A percentile compares a stretch with the other conserved stretches of the same genome.
phyloP scores from a whole-genome alignment of 2,888 invertebrate genomes.

The Stenoptilia bipunctidactyla region DNA sequence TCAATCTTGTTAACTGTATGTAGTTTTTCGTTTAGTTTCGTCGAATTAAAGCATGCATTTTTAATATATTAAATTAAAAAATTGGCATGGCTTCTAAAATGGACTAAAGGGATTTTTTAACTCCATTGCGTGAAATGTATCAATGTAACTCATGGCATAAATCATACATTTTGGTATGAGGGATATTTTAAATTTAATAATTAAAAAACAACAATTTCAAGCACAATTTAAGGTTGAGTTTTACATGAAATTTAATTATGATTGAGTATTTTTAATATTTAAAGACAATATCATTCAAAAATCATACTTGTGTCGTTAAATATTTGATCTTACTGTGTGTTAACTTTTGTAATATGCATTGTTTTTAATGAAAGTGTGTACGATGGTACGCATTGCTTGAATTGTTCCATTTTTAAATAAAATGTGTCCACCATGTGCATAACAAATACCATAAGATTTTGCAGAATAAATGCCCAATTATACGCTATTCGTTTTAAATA shows the following conservation, averaged over 20 bases:
- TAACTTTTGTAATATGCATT: slow-evolving; percentile 26
- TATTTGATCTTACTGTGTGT: background rate
- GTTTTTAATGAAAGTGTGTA: slow-evolving; percentile 46
- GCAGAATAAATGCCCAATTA: too few relatives aligned
- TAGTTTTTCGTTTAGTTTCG: too few relatives aligned
- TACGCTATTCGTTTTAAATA: too few relatives aligned
- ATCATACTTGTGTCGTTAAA: slow-evolving; percentile 1
- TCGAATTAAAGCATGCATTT: too few relatives aligned
- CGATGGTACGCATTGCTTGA: too few relatives aligned
- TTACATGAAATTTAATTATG: slow-evolving; percentile 22
- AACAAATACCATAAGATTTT: too few relatives aligned
- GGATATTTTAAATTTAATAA: slow-evolving; percentile 31
- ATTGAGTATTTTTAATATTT: too few relatives aligned
- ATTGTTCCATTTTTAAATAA: too few relatives aligned
- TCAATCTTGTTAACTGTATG: too few relatives aligned
- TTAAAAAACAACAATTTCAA: slow-evolving; percentile 16
- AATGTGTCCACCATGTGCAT: too few relatives aligned
- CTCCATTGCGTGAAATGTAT: slow-evolving; percentile 28
- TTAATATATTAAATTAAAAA: too few relatives aligned
- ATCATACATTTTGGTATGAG: slow-evolving; percentile 36
- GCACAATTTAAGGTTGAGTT: slow-evolving; percentile 21
- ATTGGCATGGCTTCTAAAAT: too few relatives aligned
- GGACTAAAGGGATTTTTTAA: slow-evolving; percentile 10
- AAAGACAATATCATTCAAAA: slow-evolving; percentile 2
- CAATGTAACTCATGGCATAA: slow-evolving; percentile 21